Evolutionary conservation across 2,888 invertebrate species (phyloP), one percentile per base, ranked within the genome.

Genomic region (Lasioglossum lativentre): DNA sequence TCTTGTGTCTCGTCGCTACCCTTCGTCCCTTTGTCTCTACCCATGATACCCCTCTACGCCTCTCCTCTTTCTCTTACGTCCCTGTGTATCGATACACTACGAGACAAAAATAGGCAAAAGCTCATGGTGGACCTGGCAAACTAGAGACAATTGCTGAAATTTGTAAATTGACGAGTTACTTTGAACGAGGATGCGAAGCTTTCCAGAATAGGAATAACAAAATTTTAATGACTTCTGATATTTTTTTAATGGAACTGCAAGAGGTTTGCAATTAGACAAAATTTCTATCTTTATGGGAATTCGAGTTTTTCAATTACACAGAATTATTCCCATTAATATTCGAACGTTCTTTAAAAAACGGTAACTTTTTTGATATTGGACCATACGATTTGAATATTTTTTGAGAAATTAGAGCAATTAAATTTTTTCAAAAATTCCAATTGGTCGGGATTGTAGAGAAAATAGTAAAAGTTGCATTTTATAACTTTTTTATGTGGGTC

Each of bases 1-100:
- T 52, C 63, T 76, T 73, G 56, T 71, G 42, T 78, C 52, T 30
- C 75, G 77, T 52, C 82, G 47, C 45, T 59, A 70, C 56, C 66
- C 19, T 66, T 45, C 78, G n/a, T 10, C 59, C 71, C 40, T 38
- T 45, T 19, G 30, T 30, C 38, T 78, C 42, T 38, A 34, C 34
- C 56, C 42, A 3, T 59, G 27, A 14, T 5, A 14, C 23, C 40
- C 63, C 38, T 56, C 56, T n/a, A 4, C 56, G 4, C n/a, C n/a
- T 75, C 72, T 27, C 78, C 76, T 59, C 47, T 27, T 71, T 52
- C 71, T 40, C 19, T 77, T 80, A 52, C 23, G 30, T 30, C 63
- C 66, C 27, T 30, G 38, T 68, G 38, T 23, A 68, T 38, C 68
- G 68, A 23, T 68, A 68, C 68, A 10, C 63, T 63, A 30, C 5